Evolutionary conservation across 1,140 invertebrate genomes (phyloP), one percentile per base, ranked within the genome.

Genomic region (Tribolium madens): DNA sequence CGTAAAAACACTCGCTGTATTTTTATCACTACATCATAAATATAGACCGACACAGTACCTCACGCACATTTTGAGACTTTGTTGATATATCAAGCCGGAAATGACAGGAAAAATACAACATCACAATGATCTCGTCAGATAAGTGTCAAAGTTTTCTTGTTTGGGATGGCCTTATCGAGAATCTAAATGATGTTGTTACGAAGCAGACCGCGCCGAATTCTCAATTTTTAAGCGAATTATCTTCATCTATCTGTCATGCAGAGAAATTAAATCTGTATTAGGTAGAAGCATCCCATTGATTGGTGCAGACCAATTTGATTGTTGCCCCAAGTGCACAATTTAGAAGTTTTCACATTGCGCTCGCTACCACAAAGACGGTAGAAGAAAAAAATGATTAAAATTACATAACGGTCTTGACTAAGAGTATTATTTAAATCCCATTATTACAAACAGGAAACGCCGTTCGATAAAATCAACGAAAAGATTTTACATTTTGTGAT

Each of bases 341-440:
- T 21, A 31, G 7, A 18, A 21, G 53, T 10, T 64, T 64, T 33
- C 57, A 64, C 26, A 21, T 7, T 10, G 26, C 53, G 17, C 7
- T 13, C 9, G 17, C n/a, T n/a, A n/a, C 2, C 5, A 9, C 21
- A 64, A 14, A 50, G 47, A 50, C 4, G 6, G 48, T 7, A 50
- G 13, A 3, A 14, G 14, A 64, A 64, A 64, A 60, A 64, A 13
- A 33, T 21, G 26, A 64, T 64, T 64, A 64, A 64, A 64, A 64
- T 64, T 64, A 64, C 57, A 33, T 64, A 64, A 64, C 57, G 57
- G 57, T 64, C 52, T 12, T 1, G n/a, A n/a, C n/a, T n/a, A n/a
- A n/a, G 17, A 21, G 15, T 60, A 60, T 64, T 64, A 64, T 64
- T 64, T 64, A 64, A 64, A 64, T 64, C 57, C 18, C 31, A 64